Percentiles rank a stretch among this genome's conserved stretches.
phyloP scores from a whole-genome alignment of 1,140 invertebrate genomes.

The Hydropsyche tenuis region DNA sequence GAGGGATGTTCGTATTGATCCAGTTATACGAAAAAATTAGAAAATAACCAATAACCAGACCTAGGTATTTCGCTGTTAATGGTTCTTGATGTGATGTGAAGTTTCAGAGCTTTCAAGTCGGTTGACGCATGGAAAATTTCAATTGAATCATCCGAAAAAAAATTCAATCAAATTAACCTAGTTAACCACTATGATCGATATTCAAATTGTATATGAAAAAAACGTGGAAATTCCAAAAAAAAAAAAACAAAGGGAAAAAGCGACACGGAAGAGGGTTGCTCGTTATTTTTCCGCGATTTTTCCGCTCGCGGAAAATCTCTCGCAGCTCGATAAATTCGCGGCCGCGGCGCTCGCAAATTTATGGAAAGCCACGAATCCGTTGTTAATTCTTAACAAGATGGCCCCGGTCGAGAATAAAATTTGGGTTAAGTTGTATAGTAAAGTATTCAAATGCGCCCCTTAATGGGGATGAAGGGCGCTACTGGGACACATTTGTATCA shows the following conservation, averaged over 20 bases:
- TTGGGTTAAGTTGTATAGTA: constrained; percentile 48
- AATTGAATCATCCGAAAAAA: too few species aligned
- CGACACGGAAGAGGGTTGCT: too few species aligned
- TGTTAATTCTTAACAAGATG: constrained; percentile 40
- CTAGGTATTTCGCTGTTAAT: too few species aligned
- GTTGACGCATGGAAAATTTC: too few species aligned
- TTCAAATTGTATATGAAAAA: too few species aligned
- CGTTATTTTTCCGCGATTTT: constrained; percentile 13
- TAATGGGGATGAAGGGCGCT: constrained; percentile 48
- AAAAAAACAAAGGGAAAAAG: too few species aligned
- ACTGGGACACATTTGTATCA: constrained; percentile 49
- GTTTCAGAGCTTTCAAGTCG: too few species aligned
- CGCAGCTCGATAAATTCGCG: constrained; percentile 25
- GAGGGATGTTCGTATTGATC: background rate
- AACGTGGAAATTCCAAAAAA: too few species aligned
- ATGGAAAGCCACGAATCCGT: constrained; percentile 39
- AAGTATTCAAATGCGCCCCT: constrained; percentile 46
- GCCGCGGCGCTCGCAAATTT: constrained; percentile 17
- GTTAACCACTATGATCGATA: too few species aligned
- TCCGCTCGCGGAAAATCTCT: constrained; percentile 17
- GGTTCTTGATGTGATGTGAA: too few species aligned
- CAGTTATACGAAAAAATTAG: background rate
- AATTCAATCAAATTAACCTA: too few species aligned
- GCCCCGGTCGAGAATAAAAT: constrained; percentile 41
- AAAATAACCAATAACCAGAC: background rate